Conservation (phyloP, 2,113 vertebrate genomes). For the Propithecus coquereli region DNA sequence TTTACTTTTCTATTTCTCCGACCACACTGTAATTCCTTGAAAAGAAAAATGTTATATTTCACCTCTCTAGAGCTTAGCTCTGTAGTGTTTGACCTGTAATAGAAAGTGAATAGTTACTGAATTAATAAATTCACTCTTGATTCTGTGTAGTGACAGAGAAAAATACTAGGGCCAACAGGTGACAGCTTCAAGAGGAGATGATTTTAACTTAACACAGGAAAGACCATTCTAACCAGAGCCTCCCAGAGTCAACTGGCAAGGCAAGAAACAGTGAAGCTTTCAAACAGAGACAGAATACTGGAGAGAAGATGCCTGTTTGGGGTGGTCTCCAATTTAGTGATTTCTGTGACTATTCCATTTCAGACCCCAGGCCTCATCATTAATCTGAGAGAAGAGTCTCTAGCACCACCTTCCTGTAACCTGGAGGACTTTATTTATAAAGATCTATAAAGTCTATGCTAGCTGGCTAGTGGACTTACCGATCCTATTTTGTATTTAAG, state of each 20-base stretch:
- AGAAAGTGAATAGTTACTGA: background rate
- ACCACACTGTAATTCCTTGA: background rate
- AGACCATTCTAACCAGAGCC: background rate
- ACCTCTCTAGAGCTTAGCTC: background rate
- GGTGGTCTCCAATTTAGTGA: slow-evolving; percentile 35
- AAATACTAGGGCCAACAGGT: background rate
- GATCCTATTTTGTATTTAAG: background rate
- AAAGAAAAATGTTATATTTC: background rate
- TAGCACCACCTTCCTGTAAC: slow-evolving; percentile 70
- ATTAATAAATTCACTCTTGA: background rate
- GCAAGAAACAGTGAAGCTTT: background rate
- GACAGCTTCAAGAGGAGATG: background rate
- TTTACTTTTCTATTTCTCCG: background rate
- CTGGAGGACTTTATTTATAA: background rate
- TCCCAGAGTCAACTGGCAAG: background rate
- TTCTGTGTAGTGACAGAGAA: background rate
- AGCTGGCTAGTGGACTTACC: background rate
- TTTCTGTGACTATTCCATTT: background rate
- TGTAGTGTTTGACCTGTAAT: background rate
- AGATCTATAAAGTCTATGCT: background rate
- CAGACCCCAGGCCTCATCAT: background rate
- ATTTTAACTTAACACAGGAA: background rate
- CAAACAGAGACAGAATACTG: background rate
- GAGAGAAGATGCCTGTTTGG: slow-evolving; percentile 18
- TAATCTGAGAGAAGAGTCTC: slow-evolving; percentile 34